Percentiles rank a stretch among this genome's conserved stretches.
Evolutionary conservation across 2,113 vertebrate species (phyloP).

Genomic region (Alexandromys fortis): DNA sequence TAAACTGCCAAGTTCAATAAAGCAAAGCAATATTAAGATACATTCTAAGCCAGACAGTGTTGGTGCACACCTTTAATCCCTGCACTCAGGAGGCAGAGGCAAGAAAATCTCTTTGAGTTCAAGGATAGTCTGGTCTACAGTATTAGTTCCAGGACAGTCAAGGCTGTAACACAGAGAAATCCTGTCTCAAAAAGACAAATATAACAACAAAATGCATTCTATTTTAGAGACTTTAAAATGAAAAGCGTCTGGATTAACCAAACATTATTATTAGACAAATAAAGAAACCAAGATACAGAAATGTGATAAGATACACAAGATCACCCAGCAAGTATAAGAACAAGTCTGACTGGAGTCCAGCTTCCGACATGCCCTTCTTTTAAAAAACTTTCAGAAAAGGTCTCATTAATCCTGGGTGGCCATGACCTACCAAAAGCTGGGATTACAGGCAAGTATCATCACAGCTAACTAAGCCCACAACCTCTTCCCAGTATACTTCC

Average conservation of each 20-base stretch:
- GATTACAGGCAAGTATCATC: background rate
- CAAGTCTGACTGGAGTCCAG: background rate
- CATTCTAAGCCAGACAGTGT: background rate
- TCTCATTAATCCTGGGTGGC: background rate
- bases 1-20: constrained; percentile 32
- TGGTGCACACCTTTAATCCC: too few species aligned
- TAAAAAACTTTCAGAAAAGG: background rate
- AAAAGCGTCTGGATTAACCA: background rate
- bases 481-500: background rate
- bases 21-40: background rate
- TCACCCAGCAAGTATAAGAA: background rate
- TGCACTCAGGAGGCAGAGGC: too few species aligned
- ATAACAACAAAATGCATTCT: background rate
- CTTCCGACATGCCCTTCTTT: background rate
- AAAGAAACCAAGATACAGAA: constrained; percentile 40
- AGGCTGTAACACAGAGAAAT: background rate
- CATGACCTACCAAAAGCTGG: background rate
- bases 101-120: too few species aligned
- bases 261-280: background rate
- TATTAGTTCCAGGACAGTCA: background rate
- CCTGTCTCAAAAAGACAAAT: background rate
- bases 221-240: constrained; percentile 56
- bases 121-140: too few species aligned
- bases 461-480: background rate
- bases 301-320: background rate